Percentiles rank a stretch among this genome's conserved stretches.
Evolutionary conservation across 2,888 invertebrate genomes (phyloP).

Genomic region (Diplazon laetatorius): DNA sequence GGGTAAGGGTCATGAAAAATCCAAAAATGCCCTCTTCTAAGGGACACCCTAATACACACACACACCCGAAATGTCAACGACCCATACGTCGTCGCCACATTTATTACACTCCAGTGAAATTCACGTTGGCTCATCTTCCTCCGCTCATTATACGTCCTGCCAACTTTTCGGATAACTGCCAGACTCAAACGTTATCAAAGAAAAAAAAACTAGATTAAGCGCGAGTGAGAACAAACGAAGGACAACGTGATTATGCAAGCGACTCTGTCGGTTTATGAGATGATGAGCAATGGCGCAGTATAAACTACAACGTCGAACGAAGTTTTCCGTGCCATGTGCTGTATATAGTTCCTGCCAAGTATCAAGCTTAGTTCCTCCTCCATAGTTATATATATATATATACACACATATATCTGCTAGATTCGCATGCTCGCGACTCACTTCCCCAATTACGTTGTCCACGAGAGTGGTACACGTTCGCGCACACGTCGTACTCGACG

Average conservation of each 20-base stretch:
- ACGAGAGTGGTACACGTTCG: conserved; percentile 47
- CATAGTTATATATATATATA: conserved; percentile 6
- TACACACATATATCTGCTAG: neutral
- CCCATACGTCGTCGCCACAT: conserved; percentile 24
- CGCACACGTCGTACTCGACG: conserved; percentile 31
- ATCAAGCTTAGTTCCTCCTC: conserved; percentile 47
- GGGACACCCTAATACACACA: too few species aligned
- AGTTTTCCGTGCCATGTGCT: conserved; percentile 24
- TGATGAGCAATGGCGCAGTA: conserved; percentile 36
- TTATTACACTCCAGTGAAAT: conserved; percentile 19
- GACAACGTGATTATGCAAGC: conserved; percentile 44
- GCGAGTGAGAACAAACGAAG: conserved; percentile 4
- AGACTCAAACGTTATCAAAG: conserved; percentile 19
- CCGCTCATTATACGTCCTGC: conserved; percentile 48
- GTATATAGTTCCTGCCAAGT: neutral
- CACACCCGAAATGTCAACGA: conserved; percentile 35
- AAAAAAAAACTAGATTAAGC: too few species aligned
- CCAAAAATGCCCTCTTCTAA: too few species aligned
- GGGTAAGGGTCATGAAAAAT: too few species aligned
- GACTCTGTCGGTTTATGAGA: conserved; percentile 16
- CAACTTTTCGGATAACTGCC: conserved; percentile 32
- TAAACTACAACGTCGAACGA: conserved; percentile 34
- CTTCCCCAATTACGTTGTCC: conserved; percentile 54
- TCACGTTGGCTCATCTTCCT: conserved; percentile 48
- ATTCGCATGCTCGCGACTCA: conserved; percentile 33